Evolutionary conservation across 2,888 invertebrate species (phyloP).

Genomic region (Subacronicta megacephala): DNA sequence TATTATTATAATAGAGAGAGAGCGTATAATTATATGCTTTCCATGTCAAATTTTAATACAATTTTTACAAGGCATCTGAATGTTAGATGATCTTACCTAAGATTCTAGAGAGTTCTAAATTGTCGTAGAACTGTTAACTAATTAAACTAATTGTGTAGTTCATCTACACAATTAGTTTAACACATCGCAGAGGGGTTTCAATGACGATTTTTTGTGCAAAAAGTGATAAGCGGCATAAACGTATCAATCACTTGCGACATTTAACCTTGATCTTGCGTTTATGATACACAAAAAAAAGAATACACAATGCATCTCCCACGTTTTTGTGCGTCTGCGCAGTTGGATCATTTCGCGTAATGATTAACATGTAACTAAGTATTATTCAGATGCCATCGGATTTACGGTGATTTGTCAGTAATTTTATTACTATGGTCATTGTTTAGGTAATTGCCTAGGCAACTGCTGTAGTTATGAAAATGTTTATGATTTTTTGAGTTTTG

Average conservation of each 20-base stretch:
- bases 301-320: slow-evolving; percentile 67
- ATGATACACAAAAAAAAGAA: slow-evolving; percentile 59
- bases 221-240: slow-evolving; percentile 22
- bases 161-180: neutral
- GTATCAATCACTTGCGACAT: slow-evolving; percentile 47
- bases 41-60: too few relatives aligned
- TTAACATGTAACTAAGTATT: slow-evolving; percentile 56
- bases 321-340: slow-evolving; percentile 64
- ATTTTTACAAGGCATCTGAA: too few relatives aligned
- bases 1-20: too few relatives aligned
- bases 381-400: slow-evolving; percentile 34
- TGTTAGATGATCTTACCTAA: too few relatives aligned
- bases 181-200: slow-evolving; percentile 12
- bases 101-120: too few relatives aligned
- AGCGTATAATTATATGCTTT: too few relatives aligned
- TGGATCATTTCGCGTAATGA: slow-evolving; percentile 66
- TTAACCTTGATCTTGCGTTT: slow-evolving; percentile 67
- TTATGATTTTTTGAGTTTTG: neutral
- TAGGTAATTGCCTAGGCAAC: neutral
- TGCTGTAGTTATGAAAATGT: neutral
- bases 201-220: slow-evolving; percentile 16
- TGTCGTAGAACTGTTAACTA: too few relatives aligned
- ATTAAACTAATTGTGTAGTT: too few relatives aligned
- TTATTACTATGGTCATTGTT: neutral
- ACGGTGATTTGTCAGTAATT: slow-evolving; percentile 25